These are phyloP conservation scores for Hormaphis cornu DNA, from an alignment of 1,140 invertebrate species.

Conservation along the genomic window DNA sequence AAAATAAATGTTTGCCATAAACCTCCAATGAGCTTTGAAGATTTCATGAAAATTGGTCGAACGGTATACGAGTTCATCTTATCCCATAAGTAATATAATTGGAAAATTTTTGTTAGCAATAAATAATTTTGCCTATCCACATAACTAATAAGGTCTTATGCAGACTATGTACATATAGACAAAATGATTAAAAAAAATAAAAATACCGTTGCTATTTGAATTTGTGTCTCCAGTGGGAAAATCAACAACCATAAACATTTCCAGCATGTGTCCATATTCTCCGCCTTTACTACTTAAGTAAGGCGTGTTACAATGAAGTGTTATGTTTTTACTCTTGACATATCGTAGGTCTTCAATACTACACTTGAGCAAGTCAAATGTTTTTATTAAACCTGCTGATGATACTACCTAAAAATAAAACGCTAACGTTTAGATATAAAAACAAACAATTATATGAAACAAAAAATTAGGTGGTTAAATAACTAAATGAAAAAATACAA, in stretches of 20 bases:
- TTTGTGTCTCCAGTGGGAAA: neutral
- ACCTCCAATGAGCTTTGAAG: no score
- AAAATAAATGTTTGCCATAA: no score
- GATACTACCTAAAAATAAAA: neutral
- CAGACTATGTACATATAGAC: no score
- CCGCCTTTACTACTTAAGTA: neutral
- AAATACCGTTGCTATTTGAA: neutral
- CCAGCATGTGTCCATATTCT: constrained; percentile 13
- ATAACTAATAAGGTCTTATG: no score
- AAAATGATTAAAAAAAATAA: neutral
- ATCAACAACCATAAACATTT: neutral
- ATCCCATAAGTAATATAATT: no score
- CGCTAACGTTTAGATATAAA: no score
- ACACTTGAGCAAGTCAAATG: neutral
- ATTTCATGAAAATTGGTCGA: no score
- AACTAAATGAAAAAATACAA: neutral
- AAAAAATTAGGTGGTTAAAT: neutral
- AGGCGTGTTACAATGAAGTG: neutral
- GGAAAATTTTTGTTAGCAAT: no score
- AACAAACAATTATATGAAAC: no score
- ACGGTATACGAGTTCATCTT: no score
- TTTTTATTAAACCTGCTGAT: neutral
- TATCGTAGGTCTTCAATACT: neutral
- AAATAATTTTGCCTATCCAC: no score
- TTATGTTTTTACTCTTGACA: neutral